Percentiles rank a stretch among this genome's conserved stretches.
Evolutionary conservation across 1,140 invertebrate genomes (phyloP).

Genomic region (Trichoplusia ni): DNA sequence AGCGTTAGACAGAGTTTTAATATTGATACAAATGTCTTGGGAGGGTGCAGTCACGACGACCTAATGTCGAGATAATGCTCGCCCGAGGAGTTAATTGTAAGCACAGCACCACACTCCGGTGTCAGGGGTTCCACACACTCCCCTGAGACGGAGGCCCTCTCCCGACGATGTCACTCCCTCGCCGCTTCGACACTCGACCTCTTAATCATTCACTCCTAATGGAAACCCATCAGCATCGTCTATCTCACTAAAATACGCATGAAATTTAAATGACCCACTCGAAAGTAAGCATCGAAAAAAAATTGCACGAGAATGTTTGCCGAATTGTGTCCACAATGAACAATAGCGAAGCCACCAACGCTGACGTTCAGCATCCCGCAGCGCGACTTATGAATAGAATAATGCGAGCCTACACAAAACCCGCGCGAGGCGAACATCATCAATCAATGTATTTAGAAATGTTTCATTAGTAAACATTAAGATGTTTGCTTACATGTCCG

Average conservation of each 20-base stretch:
- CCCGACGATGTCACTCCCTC: constrained; percentile 38
- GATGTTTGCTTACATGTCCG: constrained; percentile 79
- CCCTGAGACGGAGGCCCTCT: constrained; percentile 48
- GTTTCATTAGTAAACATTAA: constrained; percentile 81
- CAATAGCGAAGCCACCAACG: constrained; percentile 75
- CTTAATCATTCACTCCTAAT: constrained; percentile 77
- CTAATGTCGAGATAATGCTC: constrained; percentile 73
- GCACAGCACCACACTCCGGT: constrained; percentile 63
- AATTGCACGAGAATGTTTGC: constrained; percentile 65
- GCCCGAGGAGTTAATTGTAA: constrained; percentile 76
- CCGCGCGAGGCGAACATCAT: constrained; percentile 59
- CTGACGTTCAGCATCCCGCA: constrained; percentile 58
- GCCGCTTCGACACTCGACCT: constrained; percentile 42
- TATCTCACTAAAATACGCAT: constrained; percentile 68
- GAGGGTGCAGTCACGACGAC: constrained; percentile 40
- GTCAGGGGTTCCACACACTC: constrained; percentile 46
- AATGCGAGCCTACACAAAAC: constrained; percentile 67
- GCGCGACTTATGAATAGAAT: constrained; percentile 72
- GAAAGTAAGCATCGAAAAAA: constrained; percentile 45
- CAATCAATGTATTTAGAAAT: constrained; percentile 76
- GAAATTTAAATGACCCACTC: constrained; percentile 74
- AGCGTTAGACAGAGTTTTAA: neutral
- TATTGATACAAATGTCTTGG: constrained; percentile 41
- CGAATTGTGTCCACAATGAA: constrained; percentile 58
- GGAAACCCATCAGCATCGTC: constrained; percentile 65